phyloP scores from a whole-genome alignment of 30 jellyfish, hydroid and myxozoan species.

The Cassiopea andromeda region DNA sequence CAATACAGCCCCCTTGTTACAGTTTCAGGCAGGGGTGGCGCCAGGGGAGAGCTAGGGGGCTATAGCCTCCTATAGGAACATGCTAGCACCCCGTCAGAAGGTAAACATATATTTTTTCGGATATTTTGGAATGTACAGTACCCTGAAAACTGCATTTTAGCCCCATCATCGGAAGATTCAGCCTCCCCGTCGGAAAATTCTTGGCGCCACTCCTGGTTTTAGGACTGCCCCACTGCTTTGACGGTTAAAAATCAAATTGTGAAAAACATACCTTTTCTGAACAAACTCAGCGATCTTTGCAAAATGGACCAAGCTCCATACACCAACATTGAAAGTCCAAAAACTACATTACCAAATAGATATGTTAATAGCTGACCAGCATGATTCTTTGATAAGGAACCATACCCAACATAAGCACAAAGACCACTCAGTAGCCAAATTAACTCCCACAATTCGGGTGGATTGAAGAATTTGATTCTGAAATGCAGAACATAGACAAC shows the following conservation, averaged over 20 bases:
- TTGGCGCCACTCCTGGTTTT: too few relatives aligned
- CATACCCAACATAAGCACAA: constrained; percentile 77
- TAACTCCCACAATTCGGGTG: constrained; percentile 82
- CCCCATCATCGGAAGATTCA: too few relatives aligned
- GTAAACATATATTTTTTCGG: too few relatives aligned
- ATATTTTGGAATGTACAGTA: too few relatives aligned
- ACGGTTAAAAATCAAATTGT: too few relatives aligned
- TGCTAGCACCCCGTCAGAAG: too few relatives aligned
- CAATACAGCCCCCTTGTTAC: neutral
- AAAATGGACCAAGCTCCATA: constrained; percentile 65
- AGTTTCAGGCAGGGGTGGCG: too few relatives aligned
- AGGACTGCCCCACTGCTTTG: too few relatives aligned
- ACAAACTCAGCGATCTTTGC: constrained; percentile 41
- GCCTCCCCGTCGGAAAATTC: too few relatives aligned
- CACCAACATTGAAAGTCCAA: constrained; percentile 77
- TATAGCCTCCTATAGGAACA: too few relatives aligned
- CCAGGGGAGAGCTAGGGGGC: too few relatives aligned
- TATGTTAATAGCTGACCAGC: constrained; percentile 58
- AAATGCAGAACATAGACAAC: neutral
- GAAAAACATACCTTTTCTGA: constrained; percentile 9
- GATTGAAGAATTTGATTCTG: constrained; percentile 67
- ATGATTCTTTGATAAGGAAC: constrained; percentile 75
- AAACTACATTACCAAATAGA: constrained; percentile 73
- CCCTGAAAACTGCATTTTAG: too few relatives aligned
- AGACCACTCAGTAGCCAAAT: constrained; percentile 90